Percentiles rank a stretch among this genome's conserved stretches.
Conservation (phyloP, 2,888 invertebrate genomes). For the Agrotis segetum region DNA sequence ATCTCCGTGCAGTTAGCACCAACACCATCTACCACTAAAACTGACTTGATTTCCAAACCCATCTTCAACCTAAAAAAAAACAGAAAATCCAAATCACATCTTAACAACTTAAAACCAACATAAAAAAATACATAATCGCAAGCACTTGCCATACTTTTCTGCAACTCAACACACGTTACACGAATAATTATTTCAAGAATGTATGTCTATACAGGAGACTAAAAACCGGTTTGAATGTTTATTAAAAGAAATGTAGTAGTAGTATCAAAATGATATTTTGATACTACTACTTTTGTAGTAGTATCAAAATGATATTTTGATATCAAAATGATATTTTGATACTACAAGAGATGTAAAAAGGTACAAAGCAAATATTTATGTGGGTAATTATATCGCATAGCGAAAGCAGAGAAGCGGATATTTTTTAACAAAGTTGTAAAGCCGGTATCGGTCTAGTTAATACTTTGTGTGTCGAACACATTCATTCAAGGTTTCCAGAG, state of each 20-base stretch:
- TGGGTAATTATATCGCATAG: slow-evolving; percentile 13
- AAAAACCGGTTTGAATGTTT: slow-evolving; percentile 48
- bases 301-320: too few species aligned
- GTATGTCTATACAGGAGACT: slow-evolving; percentile 7
- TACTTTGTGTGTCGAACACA: slow-evolving; percentile 1
- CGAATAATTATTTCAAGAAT: slow-evolving; percentile 16
- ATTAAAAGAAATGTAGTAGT: too few species aligned
- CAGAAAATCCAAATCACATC: background rate
- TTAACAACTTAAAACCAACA: background rate
- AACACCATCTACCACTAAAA: slow-evolving; percentile 98
- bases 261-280: too few species aligned
- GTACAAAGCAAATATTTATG: background rate
- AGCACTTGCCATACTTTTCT: background rate
- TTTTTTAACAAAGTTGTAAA: slow-evolving; percentile 26
- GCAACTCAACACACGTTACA: background rate
- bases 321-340: too few species aligned
- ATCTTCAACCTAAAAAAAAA: slow-evolving; percentile 73
- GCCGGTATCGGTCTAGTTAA: background rate
- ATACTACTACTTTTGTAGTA: too few species aligned
- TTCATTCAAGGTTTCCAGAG: background rate
- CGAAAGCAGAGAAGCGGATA: slow-evolving; percentile 7
- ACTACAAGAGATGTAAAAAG: background rate
- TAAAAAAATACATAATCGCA: background rate
- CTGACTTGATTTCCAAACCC: slow-evolving; percentile 93
- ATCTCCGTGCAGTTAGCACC: slow-evolving; percentile 96